phyloP scores from a whole-genome alignment of 2,888 invertebrate genomes.

The Eupithecia centaureata region DNA sequence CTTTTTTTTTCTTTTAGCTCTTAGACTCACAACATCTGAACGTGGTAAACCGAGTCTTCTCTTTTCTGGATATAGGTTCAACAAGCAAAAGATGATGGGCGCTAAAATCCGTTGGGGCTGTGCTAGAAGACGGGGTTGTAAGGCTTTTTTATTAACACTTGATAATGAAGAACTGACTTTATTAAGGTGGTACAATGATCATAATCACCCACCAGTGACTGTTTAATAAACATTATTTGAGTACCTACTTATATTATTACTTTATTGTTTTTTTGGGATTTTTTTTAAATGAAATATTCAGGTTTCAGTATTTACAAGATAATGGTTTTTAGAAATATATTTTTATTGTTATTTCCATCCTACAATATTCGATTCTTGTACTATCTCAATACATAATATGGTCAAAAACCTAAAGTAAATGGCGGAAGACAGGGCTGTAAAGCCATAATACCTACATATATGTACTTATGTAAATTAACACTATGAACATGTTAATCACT shows the following conservation, averaged over 20 bases:
- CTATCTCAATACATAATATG: neutral
- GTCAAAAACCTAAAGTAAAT: neutral
- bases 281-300: too few species aligned
- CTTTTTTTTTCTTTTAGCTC: neutral
- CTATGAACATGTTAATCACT: too few species aligned
- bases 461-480: too few species aligned
- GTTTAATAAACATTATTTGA: neutral
- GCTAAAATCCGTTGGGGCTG: neutral
- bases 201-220: slow-evolving; percentile 43
- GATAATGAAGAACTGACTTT: slow-evolving; percentile 39
- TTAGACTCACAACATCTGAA: neutral
- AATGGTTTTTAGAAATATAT: too few species aligned
- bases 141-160: slow-evolving; percentile 41
- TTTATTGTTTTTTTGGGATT: too few species aligned
- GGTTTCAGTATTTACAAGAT: too few species aligned
- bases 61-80: neutral
- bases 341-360: too few species aligned
- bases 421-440: too few species aligned
- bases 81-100: neutral
- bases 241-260: too few species aligned
- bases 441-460: too few species aligned
- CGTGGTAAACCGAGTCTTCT: slow-evolving; percentile 1
- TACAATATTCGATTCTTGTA: neutral
- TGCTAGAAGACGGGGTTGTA: neutral
- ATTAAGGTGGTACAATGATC: slow-evolving; percentile 37